A percentile compares a stretch with the other conserved stretches of the same genome.
Conservation (phyloP, 1,140 invertebrate species). For the Babylonia areolata region DNA sequence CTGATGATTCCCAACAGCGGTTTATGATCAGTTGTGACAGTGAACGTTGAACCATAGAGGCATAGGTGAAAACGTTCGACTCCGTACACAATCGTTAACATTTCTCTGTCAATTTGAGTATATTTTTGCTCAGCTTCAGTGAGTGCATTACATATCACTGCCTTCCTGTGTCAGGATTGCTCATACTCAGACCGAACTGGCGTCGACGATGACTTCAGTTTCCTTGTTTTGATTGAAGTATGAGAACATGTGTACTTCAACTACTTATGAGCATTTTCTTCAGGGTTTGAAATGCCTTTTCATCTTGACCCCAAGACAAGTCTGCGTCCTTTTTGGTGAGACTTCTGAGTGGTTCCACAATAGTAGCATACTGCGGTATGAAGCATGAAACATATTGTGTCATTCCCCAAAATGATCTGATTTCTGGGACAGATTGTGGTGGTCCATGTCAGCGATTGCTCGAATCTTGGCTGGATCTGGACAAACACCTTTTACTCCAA, state of each 20-base stretch:
- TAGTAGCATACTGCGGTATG: constrained; percentile 40
- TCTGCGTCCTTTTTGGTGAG: constrained; percentile 38
- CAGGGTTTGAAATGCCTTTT: constrained; percentile 19
- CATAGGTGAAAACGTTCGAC: constrained; percentile 75
- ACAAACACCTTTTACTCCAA: constrained; percentile 35
- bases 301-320: not conserved
- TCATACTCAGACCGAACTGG: constrained; percentile 41
- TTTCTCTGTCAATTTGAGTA: constrained; percentile 75
- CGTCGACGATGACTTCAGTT: constrained; percentile 45
- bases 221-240: constrained; percentile 29
- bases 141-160: constrained; percentile 54
- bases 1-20: constrained; percentile 55
- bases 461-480: constrained; percentile 46
- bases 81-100: constrained; percentile 73
- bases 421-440: constrained; percentile 35
- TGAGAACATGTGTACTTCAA: not conserved
- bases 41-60: constrained; percentile 72
- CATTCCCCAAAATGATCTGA: constrained; percentile 47
- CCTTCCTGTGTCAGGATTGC: constrained; percentile 45
- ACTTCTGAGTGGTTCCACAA: constrained; percentile 34
- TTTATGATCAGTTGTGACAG: constrained; percentile 73
- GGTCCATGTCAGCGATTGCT: constrained; percentile 28
- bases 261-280: constrained; percentile 45
- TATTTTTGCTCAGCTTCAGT: constrained; percentile 61
- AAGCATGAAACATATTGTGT: constrained; percentile 43